Conservation (phyloP, 2,113 vertebrate species). For the Microtus montanus region DNA sequence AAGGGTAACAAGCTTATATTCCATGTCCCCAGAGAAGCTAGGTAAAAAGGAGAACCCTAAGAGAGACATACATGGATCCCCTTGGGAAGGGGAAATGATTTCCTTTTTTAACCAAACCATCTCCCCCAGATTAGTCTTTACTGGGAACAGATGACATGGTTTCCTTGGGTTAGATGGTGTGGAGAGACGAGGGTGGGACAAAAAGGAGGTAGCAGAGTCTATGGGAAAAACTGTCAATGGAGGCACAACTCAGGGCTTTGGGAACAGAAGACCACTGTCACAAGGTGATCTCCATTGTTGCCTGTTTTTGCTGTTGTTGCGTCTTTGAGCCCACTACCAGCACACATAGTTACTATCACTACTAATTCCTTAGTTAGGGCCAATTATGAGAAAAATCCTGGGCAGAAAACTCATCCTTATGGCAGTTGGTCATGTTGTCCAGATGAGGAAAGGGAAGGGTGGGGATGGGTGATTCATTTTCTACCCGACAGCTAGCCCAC, state of each 20-base stretch:
- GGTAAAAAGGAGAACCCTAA: too few relatives aligned
- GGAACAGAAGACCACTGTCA: background rate
- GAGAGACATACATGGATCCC: too few relatives aligned
- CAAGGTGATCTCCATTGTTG: background rate
- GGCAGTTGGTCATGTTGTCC: background rate
- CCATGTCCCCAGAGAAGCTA: too few relatives aligned
- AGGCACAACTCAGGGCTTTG: fast-evolving
- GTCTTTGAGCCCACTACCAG: background rate
- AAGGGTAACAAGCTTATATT: too few relatives aligned
- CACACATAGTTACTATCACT: background rate
- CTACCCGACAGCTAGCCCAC: background rate
- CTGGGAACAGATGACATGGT: background rate
- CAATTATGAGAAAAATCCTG: background rate
- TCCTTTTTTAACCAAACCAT: background rate
- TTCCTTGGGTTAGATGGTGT: background rate
- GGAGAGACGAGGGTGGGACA: background rate
- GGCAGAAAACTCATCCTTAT: background rate
- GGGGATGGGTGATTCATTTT: background rate
- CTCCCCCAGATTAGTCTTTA: background rate
- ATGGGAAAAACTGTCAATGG: background rate
- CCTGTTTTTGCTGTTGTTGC: background rate
- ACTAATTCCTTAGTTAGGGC: background rate
- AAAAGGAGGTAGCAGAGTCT: background rate
- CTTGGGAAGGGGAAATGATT: too few relatives aligned
- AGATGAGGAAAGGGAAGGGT: background rate